Conservation (phyloP, 1,140 invertebrate species). For the Zophobas atratus region DNA sequence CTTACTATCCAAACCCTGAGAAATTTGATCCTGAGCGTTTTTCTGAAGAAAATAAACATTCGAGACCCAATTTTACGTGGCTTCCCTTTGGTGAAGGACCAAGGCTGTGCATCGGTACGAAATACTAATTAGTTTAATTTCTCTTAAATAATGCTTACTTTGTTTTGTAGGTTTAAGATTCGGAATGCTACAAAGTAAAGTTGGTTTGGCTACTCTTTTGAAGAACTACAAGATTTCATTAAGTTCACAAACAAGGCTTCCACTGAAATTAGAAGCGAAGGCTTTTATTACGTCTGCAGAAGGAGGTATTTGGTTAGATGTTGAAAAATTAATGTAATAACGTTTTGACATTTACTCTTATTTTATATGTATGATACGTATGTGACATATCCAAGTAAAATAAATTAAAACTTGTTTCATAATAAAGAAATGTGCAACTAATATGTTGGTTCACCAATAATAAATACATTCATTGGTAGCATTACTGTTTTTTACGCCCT, state of each 20-base stretch:
- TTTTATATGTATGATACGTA: no score
- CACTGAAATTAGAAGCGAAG: constrained; percentile 14
- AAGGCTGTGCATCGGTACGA: constrained; percentile 71
- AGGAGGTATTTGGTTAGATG: constrained; percentile 25
- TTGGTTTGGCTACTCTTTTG: constrained; percentile 67
- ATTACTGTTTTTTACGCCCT: no score
- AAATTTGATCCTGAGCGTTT: constrained; percentile 81
- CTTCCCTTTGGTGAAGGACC: constrained; percentile 75
- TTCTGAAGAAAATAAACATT: constrained; percentile 67
- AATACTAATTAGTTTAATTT: background rate
- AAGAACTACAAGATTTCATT: constrained; percentile 64
- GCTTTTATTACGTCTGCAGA: constrained; percentile 12
- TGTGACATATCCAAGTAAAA: background rate
- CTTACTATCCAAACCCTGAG: constrained; percentile 76
- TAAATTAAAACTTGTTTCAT: background rate
- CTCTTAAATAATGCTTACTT: background rate
- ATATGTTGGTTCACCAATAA: no score
- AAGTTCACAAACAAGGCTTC: constrained; percentile 19
- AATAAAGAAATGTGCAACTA: no score
- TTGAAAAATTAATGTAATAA: constrained; percentile 17
- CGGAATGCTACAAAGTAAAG: constrained; percentile 68
- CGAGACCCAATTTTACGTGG: constrained; percentile 65
- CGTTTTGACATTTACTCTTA: no score
- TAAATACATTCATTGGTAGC: no score
- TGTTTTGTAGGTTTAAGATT: constrained; percentile 70